Evolutionary conservation across 2,888 invertebrate species (phyloP).

Genomic region (Arctia plantaginis): DNA sequence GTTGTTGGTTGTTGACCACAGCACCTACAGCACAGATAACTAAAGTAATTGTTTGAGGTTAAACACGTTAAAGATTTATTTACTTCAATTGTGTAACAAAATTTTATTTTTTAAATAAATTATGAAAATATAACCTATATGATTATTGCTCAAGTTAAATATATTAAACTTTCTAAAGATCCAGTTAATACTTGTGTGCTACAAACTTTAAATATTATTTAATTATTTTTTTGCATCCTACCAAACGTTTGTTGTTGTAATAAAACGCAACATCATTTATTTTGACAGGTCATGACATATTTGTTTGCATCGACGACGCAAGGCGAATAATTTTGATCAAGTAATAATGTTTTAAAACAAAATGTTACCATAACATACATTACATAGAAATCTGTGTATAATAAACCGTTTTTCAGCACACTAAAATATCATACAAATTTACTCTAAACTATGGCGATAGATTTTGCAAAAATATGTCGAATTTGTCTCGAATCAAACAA

Average conservation of each 20-base stretch:
- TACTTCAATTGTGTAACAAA: neutral
- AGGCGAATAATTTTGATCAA: slow-evolving; percentile 4
- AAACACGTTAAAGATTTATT: neutral
- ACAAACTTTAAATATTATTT: neutral
- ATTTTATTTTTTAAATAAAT: neutral
- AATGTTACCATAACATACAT: slow-evolving; percentile 1
- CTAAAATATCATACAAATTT: neutral
- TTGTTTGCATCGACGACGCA: slow-evolving; percentile 20
- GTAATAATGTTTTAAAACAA: neutral
- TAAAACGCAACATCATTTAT: slow-evolving; percentile 11
- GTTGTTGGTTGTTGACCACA: slow-evolving; percentile 5
- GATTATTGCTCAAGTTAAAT: neutral
- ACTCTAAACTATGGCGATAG: slow-evolving; percentile 54
- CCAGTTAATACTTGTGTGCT: neutral
- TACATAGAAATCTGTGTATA: slow-evolving; percentile 43
- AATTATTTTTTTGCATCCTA: neutral
- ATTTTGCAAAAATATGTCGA: slow-evolving; percentile 75
- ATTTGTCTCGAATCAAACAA: slow-evolving; percentile 71
- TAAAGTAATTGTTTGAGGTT: neutral
- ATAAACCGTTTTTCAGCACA: neutral
- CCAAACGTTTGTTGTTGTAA: neutral
- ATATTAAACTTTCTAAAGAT: neutral
- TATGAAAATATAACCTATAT: neutral
- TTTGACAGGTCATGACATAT: slow-evolving; percentile 11
- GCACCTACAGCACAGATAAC: slow-evolving; percentile 1